Evolutionary conservation across 2,113 vertebrate species (phyloP), one percentile per base, ranked within the genome.

Genomic region (Cisticola juncidis): DNA sequence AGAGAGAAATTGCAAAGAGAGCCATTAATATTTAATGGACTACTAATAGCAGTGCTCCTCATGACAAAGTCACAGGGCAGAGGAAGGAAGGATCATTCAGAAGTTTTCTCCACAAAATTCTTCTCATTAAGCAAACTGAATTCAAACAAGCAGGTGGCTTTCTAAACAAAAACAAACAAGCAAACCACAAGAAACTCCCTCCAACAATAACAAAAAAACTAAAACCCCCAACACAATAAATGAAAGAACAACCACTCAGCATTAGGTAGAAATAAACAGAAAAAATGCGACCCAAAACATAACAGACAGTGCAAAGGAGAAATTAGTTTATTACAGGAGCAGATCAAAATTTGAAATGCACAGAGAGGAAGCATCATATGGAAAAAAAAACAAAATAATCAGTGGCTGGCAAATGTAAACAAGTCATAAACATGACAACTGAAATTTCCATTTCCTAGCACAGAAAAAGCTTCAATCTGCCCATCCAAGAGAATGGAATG

Each of bases 21-120:
- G 54, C 68, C 58, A 42, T 98, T 97, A 97, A 97, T 97, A 97
- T 95, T 98, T 98, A 97, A 98, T 74, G 54, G 80, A 58, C 89
- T 95, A 36, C 66, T 94, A 96, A 96, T 83, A 91, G 50, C 86
- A 74, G 70, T 83, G 54, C 44, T 94, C 44, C 58, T 96, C 78
- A 64, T 8, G 77, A 93, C 83, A 80, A 73, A 92, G 66, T 79
- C 25, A 38, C 57, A 66, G n/a, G 31, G 61, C 48, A 81, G 40
- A 35, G 66, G 20, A 40, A 42, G 15, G 21, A 86, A 91, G 24
- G 74, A 87, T 71, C 47, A 24, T 57, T 77, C 78, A 80, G 51
- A 87, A 71, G 48, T 65, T 70, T 25, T 19, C 44, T 82, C 57
- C 24, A 53, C 40, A 61, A 66, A 53, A 65, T 73, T 78, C 36